phyloP scores from a whole-genome alignment of 2,888 invertebrate species.

The Xanthia togata region DNA sequence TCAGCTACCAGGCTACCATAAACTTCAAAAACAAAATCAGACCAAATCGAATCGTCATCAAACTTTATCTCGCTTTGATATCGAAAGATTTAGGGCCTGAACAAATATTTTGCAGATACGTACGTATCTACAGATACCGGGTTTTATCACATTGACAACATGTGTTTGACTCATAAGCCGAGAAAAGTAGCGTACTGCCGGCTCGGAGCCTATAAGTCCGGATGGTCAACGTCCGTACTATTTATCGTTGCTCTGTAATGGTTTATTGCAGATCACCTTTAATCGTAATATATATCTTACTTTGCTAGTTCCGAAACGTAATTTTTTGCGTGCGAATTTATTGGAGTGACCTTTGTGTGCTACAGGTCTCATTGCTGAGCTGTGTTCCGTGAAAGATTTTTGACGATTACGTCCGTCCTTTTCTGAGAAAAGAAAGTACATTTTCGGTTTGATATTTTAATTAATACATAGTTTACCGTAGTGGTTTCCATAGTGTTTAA shows the following conservation, averaged over 20 bases:
- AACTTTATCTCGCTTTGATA: constrained; percentile 54
- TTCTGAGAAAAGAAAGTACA: neutral
- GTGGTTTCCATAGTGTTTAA: neutral
- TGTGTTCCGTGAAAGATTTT: neutral
- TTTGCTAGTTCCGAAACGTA: constrained; percentile 54
- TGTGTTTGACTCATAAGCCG: constrained; percentile 63
- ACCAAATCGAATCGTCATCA: constrained; percentile 55
- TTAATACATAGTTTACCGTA: neutral
- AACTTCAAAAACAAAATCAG: constrained; percentile 44
- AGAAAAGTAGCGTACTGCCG: constrained; percentile 53
- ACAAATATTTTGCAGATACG: constrained; percentile 61
- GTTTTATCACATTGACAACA: constrained; percentile 63
- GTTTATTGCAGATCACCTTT: constrained; percentile 66
- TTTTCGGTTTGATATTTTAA: neutral
- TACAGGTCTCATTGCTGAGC: neutral
- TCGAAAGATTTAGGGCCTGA: constrained; percentile 48
- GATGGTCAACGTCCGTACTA: constrained; percentile 64
- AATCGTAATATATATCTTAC: constrained; percentile 65
- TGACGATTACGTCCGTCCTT: no score
- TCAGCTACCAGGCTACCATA: constrained; percentile 18
- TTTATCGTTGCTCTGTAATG: constrained; percentile 67
- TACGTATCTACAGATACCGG: constrained; percentile 53
- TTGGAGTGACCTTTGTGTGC: constrained; percentile 25
- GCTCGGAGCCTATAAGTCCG: constrained; percentile 60
- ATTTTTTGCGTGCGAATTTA: constrained; percentile 47